Base-by-base conservation (phyloP, 1,140 invertebrate genomes). In the Caenorhabditis latens region DNA sequence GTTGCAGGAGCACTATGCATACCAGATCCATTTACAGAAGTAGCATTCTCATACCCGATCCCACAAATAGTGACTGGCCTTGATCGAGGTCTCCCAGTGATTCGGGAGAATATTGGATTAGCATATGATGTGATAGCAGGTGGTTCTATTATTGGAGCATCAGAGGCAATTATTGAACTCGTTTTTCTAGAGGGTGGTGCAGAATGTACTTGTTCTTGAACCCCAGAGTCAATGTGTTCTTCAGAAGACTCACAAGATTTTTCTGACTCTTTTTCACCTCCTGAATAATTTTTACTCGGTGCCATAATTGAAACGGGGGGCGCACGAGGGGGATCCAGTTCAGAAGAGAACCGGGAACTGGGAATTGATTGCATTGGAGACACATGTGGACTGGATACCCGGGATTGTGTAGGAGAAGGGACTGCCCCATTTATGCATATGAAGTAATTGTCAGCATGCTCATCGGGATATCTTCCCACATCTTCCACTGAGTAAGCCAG, bases 41-140 rank as follows among this genome's bases (percentile, higher is more conserved):
- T 13, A 24, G 0, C 7, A 6, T 9, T 43, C 14, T 71, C 65
- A 46, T 71, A 71, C 65, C 65, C 63, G n/a, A 1, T n/a, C 32
- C 63, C 65, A 46, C 43, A 46, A 13, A 71, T 71, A 13, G 65
- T 32, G 42, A 71, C 65, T 14, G 65, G 65, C 8, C 65, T 71
- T 43, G 65, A 46, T 4, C 65, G 65, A 9, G 43, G 65, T 43
- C 42, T 43, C 3, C 65, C 65, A 46, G 65, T 71, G 7, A 71
- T 71, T 71, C 65, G 40, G 8, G 65, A 32, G 65, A 71, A 71
- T 46, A 71, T 71, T 19, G 65, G 65, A 46, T 71, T 71, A 71
- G 65, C 65, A 71, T 46, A 71, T 46, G 65, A 71, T 4, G 65
- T 71, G 65, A 71, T 71, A 46, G 24, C 9, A 40, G 63, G 63